A percentile compares a stretch with the other conserved stretches of the same genome.
phyloP scores from a whole-genome alignment of 2,888 invertebrate genomes.

The Yponomeuta plumbellus region DNA sequence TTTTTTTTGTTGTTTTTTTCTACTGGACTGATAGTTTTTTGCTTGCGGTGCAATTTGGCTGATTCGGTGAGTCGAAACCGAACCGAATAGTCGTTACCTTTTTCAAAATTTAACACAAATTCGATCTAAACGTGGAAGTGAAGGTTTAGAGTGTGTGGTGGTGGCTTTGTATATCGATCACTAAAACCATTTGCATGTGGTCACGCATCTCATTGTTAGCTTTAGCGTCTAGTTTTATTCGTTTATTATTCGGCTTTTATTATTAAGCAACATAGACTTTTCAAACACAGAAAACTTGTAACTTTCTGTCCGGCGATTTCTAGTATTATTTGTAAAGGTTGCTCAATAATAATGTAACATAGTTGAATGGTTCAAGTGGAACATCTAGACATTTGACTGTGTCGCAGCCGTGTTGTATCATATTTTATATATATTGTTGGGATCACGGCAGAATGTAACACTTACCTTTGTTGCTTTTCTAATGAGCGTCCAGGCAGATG shows the following conservation, averaged over 20 bases:
- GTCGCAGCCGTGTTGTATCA: conserved; percentile 37
- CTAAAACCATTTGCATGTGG: conserved; percentile 71
- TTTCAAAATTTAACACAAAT: conserved; percentile 70
- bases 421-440: conserved; percentile 45
- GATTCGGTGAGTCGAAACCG: conserved; percentile 28
- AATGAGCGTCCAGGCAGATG: neutral
- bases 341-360: neutral
- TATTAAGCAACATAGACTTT: neutral
- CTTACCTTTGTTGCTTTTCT: conserved; percentile 37
- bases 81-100: conserved; percentile 40
- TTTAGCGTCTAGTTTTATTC: conserved; percentile 56
- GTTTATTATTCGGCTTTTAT: conserved; percentile 26
- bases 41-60: conserved; percentile 68
- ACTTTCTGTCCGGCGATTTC: no score
- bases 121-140: conserved; percentile 59
- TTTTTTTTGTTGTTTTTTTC: conserved; percentile 47
- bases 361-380: neutral
- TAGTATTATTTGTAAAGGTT: neutral
- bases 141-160: conserved; percentile 76
- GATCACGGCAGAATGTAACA: conserved; percentile 59
- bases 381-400: conserved; percentile 25
- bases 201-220: conserved; percentile 56
- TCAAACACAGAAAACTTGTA: neutral
- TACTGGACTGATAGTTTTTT: conserved; percentile 56
- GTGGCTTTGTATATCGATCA: conserved; percentile 68